Percentiles rank a stretch among this genome's conserved stretches.
Conservation (phyloP, 1,140 invertebrate species). For the Eulimnadia texana region DNA sequence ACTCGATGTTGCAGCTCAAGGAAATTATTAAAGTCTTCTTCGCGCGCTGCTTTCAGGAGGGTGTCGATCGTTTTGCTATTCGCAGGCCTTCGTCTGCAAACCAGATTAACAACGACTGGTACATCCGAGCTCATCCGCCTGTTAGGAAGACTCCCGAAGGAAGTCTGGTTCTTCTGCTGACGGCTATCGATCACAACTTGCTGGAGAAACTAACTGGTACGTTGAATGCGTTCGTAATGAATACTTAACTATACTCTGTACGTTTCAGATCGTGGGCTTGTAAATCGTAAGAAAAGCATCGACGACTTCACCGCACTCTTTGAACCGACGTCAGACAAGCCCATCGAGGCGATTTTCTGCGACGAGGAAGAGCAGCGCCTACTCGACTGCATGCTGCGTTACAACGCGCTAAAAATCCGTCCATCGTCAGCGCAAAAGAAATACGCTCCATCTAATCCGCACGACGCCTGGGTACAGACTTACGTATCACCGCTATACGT, state of each 20-base stretch:
- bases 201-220: background rate
- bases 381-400: background rate
- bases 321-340: no score
- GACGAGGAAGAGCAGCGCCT: background rate
- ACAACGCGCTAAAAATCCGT: background rate
- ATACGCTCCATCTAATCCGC: background rate
- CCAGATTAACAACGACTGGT: no score
- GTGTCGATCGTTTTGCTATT: background rate
- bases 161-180: background rate
- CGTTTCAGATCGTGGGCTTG: background rate
- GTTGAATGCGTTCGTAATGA: background rate
- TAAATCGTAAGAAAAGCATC: background rate
- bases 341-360: no score
- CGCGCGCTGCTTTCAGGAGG: no score
- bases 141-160: background rate
- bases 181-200: background rate
- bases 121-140: background rate
- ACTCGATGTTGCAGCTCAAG: background rate
- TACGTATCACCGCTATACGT: background rate
- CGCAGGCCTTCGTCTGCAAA: background rate
- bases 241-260: no score
- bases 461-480: background rate
- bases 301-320: no score
- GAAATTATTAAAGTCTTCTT: background rate
- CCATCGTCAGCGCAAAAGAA: background rate